Percentiles rank a stretch among this genome's conserved stretches.
phyloP scores from a whole-genome alignment of 2,888 invertebrate genomes.

The Petrophora chlorosata region DNA sequence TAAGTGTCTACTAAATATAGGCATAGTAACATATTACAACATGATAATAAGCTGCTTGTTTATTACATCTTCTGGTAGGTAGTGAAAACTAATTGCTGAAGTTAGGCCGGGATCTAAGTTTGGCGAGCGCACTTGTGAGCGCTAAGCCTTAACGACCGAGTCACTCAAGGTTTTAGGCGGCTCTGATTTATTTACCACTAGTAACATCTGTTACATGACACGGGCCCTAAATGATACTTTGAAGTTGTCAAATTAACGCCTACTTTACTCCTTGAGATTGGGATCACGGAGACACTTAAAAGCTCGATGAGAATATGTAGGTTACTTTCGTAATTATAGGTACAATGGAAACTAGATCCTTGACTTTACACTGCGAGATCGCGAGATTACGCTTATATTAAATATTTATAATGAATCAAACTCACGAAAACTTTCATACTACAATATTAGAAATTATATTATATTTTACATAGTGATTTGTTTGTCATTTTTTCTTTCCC shows the following conservation, averaged over 20 bases:
- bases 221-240: conserved; percentile 72
- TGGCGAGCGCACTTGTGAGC: conserved; percentile 45
- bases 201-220: conserved; percentile 70
- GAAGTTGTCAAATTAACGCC: conserved; percentile 77
- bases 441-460: no score
- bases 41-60: background rate
- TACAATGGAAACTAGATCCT: no score
- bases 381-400: no score
- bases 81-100: conserved; percentile 52
- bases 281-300: conserved; percentile 9
- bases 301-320: background rate
- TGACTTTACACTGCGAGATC: no score
- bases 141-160: conserved; percentile 63
- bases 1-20: no score
- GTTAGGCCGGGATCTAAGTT: conserved; percentile 50
- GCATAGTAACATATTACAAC: no score
- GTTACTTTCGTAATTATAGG: no score
- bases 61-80: background rate
- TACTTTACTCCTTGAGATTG: conserved; percentile 38
- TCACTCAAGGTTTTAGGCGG: conserved; percentile 65
- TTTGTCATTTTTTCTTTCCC: no score
- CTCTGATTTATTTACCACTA: conserved; percentile 71
- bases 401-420: no score
- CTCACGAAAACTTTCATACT: no score
- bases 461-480: no score